phyloP scores from a whole-genome alignment of 1,140 invertebrate species.

The Drosophila carrolli region DNA sequence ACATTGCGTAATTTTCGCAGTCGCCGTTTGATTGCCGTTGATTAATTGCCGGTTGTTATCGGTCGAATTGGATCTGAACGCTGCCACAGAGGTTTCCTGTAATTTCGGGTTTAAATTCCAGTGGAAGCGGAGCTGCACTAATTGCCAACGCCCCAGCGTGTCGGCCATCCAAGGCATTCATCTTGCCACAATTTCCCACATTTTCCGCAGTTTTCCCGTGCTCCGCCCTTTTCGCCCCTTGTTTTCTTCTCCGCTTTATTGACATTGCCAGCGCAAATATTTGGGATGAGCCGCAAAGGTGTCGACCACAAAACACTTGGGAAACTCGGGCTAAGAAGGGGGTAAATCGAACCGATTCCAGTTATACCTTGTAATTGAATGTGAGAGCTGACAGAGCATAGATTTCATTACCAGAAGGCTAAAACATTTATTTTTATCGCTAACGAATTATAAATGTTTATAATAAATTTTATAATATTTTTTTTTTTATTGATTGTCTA shows the following conservation, averaged over 20 bases:
- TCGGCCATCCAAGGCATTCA: constrained; percentile 15
- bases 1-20: constrained; percentile 30
- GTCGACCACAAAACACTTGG: constrained; percentile 44
- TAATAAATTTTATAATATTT: no score
- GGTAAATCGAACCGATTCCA: background rate
- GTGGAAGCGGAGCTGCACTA: constrained; percentile 2
- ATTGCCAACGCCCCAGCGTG: constrained; percentile 10
- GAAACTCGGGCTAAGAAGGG: background rate
- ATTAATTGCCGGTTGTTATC: constrained; percentile 36
- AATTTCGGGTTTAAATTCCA: constrained; percentile 27
- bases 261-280: constrained; percentile 67
- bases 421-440: background rate
- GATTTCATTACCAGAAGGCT: no score
- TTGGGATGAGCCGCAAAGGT: constrained; percentile 63
- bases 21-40: constrained; percentile 39
- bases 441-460: no score
- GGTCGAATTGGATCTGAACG: background rate
- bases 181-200: constrained; percentile 30
- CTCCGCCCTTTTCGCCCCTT: constrained; percentile 4
- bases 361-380: background rate
- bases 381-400: no score
- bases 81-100: background rate
- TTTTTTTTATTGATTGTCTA: no score
- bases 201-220: constrained; percentile 14
- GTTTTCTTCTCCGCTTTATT: constrained; percentile 54